phyloP scores from a whole-genome alignment of 53 echinoderm and acorn worm genomes.

The Hippasteria phrygiana region DNA sequence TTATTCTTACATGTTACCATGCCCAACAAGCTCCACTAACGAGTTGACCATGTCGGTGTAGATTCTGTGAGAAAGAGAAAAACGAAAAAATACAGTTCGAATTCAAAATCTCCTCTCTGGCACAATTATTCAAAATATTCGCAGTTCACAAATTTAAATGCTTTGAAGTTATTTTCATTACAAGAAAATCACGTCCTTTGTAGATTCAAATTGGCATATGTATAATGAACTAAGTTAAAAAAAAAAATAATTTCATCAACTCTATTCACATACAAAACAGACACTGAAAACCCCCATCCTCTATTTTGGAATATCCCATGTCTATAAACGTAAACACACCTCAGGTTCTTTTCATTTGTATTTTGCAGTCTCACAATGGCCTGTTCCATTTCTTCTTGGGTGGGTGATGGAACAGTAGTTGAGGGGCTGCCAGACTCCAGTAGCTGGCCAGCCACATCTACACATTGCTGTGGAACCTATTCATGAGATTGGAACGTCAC shows the following conservation, averaged over 20 bases:
- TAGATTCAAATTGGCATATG: too few relatives aligned
- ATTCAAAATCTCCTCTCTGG: too few relatives aligned
- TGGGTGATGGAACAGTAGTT: slow-evolving; percentile 35
- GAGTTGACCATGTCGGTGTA: slow-evolving; percentile 73
- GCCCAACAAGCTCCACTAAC: slow-evolving; percentile 74
- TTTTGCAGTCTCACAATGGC: slow-evolving; percentile 60
- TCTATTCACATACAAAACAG: too few relatives aligned
- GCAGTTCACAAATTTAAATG: too few relatives aligned
- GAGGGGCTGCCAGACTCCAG: slow-evolving; percentile 3
- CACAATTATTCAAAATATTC: too few relatives aligned
- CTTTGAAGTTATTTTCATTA: too few relatives aligned
- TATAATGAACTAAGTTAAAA: too few relatives aligned
- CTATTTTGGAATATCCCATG: not conserved
- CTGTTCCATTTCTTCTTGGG: slow-evolving; percentile 64
- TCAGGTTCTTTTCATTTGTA: slow-evolving; percentile 67
- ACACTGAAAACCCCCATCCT: not conserved
- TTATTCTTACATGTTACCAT: slow-evolving; percentile 81
- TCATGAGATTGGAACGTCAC: not conserved
- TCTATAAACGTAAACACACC: slow-evolving; percentile 18
- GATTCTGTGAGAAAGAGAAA: slow-evolving; percentile 60
- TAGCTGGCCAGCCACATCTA: slow-evolving; percentile 46
- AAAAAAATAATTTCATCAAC: too few relatives aligned
- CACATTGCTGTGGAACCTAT: slow-evolving; percentile 61
- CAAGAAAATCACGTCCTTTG: too few relatives aligned
- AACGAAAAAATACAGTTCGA: not conserved